phyloP scores from a whole-genome alignment of 2,797 vertebrate species.

The Paramormyrops hopkinsi region DNA sequence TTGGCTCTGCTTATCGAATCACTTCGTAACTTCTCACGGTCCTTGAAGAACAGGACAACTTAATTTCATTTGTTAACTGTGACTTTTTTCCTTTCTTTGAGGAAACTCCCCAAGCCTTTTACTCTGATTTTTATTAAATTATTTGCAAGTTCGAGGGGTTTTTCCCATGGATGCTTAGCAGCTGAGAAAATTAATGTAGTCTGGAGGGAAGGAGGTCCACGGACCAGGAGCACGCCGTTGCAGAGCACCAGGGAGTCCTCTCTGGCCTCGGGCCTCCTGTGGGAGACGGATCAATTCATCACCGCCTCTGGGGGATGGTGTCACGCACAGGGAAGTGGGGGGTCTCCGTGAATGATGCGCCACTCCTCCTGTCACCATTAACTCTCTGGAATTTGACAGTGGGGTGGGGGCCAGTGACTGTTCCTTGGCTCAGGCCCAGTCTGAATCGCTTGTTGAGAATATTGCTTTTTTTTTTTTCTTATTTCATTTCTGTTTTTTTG shows the following conservation, averaged over 20 bases:
- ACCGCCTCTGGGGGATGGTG: background rate
- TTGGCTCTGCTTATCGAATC: background rate
- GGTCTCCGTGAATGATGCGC: background rate
- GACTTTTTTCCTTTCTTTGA: background rate
- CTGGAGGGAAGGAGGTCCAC: background rate
- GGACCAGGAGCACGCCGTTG: background rate
- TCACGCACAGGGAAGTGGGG: background rate
- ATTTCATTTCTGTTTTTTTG: background rate
- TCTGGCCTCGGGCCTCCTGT: background rate
- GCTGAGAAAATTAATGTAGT: background rate
- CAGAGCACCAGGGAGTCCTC: background rate
- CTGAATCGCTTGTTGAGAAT: background rate
- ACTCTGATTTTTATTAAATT: background rate
- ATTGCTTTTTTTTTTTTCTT: background rate
- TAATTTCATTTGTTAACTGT: background rate
- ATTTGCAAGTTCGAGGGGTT: background rate
- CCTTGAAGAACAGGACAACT: background rate
- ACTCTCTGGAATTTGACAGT: background rate
- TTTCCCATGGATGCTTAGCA: background rate
- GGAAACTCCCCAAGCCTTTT: background rate
- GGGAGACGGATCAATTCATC: conserved; percentile 14
- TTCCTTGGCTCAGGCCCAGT: background rate
- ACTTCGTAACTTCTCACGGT: background rate
- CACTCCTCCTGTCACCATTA: background rate
- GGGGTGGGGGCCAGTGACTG: background rate